A percentile compares a stretch with the other conserved stretches of the same genome.
These are phyloP conservation scores for Nannoperca obscura DNA, from an alignment of 2,797 vertebrate genomes.

Conservation along the genomic window DNA sequence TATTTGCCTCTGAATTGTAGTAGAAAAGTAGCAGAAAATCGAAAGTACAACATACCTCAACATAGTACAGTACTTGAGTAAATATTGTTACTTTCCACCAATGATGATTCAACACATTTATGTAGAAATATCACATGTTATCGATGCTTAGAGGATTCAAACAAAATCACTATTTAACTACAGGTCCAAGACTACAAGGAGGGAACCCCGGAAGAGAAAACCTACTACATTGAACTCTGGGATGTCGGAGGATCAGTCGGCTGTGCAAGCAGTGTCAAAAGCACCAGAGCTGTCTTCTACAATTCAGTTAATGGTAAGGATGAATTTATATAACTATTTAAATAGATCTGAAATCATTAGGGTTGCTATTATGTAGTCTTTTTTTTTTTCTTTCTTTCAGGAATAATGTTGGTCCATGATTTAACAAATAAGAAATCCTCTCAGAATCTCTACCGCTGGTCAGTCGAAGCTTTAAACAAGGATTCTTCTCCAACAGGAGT, in stretches of 20 bases:
- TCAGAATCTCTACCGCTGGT: conserved; percentile 98
- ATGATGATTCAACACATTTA: neutral
- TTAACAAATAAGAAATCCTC: conserved; percentile 99
- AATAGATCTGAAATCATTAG: neutral
- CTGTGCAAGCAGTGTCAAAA: conserved; percentile 95
- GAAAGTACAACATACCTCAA: neutral
- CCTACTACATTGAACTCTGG: conserved; percentile 97
- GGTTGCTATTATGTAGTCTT: neutral
- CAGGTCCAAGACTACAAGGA: conserved; percentile 99
- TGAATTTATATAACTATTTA: neutral
- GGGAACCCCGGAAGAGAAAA: conserved; percentile 97
- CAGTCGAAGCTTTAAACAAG: conserved; percentile 93
- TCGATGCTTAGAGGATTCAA: neutral
- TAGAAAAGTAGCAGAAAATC: neutral
- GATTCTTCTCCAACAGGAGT: conserved; percentile 94
- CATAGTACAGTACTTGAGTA: neutral
- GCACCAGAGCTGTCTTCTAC: conserved; percentile 97
- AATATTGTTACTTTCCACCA: neutral
- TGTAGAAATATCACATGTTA: neutral
- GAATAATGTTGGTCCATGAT: conserved; percentile 98
- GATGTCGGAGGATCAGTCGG: conserved; percentile 97
- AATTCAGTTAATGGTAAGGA: conserved; percentile 95
- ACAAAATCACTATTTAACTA: conserved; percentile 13
- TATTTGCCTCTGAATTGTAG: neutral
- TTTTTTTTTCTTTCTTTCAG: conserved; percentile 76